These are phyloP conservation scores for Lissocephala sabroskyi DNA, from an alignment of 2,888 invertebrate species.

Conservation along the genomic window DNA sequence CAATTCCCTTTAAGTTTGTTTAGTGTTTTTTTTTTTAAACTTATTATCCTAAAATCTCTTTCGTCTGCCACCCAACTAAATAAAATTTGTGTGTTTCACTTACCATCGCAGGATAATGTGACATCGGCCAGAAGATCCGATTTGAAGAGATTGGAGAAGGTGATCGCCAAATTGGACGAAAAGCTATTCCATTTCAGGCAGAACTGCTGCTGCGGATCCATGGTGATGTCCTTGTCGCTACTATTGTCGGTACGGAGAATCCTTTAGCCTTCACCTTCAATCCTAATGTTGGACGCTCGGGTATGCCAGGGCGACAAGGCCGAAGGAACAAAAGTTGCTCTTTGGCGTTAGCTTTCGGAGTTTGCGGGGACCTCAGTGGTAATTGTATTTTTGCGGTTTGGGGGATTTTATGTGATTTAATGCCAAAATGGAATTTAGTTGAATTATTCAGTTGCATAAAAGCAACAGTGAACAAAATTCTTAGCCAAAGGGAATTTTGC, in stretches of 20 bases:
- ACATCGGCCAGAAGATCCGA: constrained; percentile 94
- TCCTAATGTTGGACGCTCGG: not conserved
- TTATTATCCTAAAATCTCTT: too few relatives aligned
- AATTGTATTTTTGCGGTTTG: not conserved
- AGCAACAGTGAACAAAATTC: constrained; percentile 40
- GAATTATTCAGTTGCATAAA: constrained; percentile 50
- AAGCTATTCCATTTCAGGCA: constrained; percentile 97
- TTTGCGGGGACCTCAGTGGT: too few relatives aligned
- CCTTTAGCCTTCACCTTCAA: constrained; percentile 1
- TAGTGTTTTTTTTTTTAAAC: too few relatives aligned
- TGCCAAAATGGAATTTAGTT: constrained; percentile 61
- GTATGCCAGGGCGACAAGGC: not conserved
- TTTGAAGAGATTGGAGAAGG: constrained; percentile 93
- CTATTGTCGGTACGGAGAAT: too few relatives aligned
- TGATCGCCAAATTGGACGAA: constrained; percentile 92
- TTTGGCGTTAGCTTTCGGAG: constrained; percentile 8
- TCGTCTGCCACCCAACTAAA: too few relatives aligned
- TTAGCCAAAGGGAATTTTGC: constrained; percentile 71
- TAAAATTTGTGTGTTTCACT: constrained; percentile 67
- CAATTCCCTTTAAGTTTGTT: too few relatives aligned
- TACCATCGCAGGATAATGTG: constrained; percentile 94
- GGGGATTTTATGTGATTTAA: constrained; percentile 8
- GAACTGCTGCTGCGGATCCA: constrained; percentile 96
- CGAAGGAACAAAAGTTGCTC: not conserved
- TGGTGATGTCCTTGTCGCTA: too few relatives aligned